Evolutionary conservation across 2,113 vertebrate species (phyloP), one percentile per base, ranked within the genome.

Genomic region (Cynocephalus volans): DNA sequence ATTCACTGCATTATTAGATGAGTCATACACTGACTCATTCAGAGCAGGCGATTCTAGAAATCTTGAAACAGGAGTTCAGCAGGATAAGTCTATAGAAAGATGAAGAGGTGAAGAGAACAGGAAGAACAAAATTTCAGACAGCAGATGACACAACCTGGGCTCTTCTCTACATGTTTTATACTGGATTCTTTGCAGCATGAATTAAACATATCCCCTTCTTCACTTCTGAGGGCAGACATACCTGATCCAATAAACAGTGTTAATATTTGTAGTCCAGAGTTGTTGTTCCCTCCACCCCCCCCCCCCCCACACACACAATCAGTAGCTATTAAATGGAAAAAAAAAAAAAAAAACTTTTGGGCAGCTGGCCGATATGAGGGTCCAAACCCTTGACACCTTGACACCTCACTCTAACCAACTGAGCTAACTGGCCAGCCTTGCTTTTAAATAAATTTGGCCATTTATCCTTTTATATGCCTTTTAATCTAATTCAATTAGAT

Each of bases 21-120:
- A 91, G 24, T 97, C 84, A 62, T 80, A 26, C 3, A 21, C 41
- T 70, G 82, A 72, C 50, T 95, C 4, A 73, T 58, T 88, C 48
- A 90, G 65, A 62, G 92, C 65, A 62, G 26, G 54, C 62, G 62
- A 84, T 56, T 97, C 54, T 95, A 52, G 77, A 95, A 93, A 41
- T 94, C 60, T 33, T 24, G 18, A 72, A 76, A n/a, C 41, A 86
- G 41, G 70, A 92, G 19, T 96, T 95, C 85, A 85, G 45, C 60
- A 65, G 54, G 28, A 15, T 64, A 85, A 60, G 33, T 93, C 33
- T 93, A 19, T 45, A 82, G 56, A 70, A 76, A 91, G 50, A 31
- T 13, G 10, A 58, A 56, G 45, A 56, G 54, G 52, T 88, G 11
- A 65, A 65, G 50, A 48, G 26, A 93, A 52, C 9, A 80, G 8